Conservation (phyloP, 1,140 invertebrate genomes). For the Vollenhovia emeryi region DNA sequence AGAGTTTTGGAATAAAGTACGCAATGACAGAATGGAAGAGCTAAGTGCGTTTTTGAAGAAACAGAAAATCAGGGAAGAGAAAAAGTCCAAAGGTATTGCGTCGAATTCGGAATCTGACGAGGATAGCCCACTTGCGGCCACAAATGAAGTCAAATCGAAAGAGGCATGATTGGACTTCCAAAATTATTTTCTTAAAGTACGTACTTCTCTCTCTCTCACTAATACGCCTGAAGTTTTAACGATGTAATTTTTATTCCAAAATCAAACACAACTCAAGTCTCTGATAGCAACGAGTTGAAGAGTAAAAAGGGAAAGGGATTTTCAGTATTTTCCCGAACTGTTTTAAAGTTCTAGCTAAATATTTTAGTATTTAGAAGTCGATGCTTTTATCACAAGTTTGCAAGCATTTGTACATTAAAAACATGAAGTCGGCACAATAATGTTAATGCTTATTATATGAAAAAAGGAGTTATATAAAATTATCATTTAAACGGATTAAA, state of each 20-base stretch:
- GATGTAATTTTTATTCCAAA: too few relatives aligned
- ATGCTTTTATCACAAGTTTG: not conserved
- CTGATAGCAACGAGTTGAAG: too few relatives aligned
- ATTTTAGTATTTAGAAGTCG: conserved; percentile 1
- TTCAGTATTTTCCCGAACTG: not conserved
- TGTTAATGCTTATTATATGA: not conserved
- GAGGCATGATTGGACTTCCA: not conserved
- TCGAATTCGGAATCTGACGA: conserved; percentile 78
- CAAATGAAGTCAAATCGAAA: conserved; percentile 59
- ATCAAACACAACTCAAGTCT: too few relatives aligned
- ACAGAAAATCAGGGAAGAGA: conserved; percentile 76
- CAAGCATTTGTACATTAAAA: not conserved
- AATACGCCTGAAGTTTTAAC: not conserved
- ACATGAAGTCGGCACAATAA: not conserved
- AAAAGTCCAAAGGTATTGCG: conserved; percentile 75
- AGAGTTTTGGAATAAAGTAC: conserved; percentile 74
- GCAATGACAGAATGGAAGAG: conserved; percentile 73
- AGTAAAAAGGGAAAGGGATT: not conserved
- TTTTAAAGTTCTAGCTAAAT: conserved; percentile 3
- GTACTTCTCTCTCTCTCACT: not conserved
- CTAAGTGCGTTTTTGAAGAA: conserved; percentile 77
- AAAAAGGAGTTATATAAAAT: not conserved
- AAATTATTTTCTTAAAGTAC: conserved; percentile 5
- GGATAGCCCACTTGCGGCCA: conserved; percentile 76
- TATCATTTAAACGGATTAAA: too few relatives aligned